Conservation (phyloP, 1,140 invertebrate species). For the Hesperophylax magnus region DNA sequence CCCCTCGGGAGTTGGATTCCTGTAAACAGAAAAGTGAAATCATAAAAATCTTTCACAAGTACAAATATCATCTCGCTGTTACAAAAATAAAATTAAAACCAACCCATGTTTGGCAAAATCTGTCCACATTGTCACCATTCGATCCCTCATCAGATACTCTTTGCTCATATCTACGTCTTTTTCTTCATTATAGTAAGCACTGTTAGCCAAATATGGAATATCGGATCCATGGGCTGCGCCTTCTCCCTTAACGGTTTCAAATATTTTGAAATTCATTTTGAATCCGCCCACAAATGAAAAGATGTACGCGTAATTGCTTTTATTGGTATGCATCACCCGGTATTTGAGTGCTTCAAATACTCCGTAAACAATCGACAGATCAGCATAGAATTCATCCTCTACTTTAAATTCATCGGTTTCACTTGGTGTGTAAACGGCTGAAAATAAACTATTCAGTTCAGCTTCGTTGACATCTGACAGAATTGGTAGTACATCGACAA, state of each 20-base stretch:
- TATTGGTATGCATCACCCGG: constrained; percentile 58
- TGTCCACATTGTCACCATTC: constrained; percentile 68
- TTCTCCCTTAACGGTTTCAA: constrained; percentile 60
- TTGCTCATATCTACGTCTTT: constrained; percentile 57
- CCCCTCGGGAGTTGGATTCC: constrained; percentile 29
- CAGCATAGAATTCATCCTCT: constrained; percentile 64
- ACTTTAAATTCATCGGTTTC: constrained; percentile 60
- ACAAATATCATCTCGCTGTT: neutral
- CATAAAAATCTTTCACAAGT: neutral
- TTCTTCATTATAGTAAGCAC: constrained; percentile 55
- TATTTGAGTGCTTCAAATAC: constrained; percentile 59
- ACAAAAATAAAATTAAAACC: constrained; percentile 7
- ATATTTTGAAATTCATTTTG: constrained; percentile 63
- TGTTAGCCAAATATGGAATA: constrained; percentile 63
- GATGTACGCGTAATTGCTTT: constrained; percentile 65
- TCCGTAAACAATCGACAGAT: constrained; percentile 64
- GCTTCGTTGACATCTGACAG: constrained; percentile 60
- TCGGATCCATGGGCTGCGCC: constrained; percentile 66
- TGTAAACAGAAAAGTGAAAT: neutral
- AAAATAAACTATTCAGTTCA: constrained; percentile 61
- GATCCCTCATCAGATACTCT: constrained; percentile 61
- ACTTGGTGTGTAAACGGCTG: constrained; percentile 59
- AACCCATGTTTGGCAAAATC: constrained; percentile 71
- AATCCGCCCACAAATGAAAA: constrained; percentile 65
- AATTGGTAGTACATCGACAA: constrained; percentile 58